Evolutionary conservation across 2,888 invertebrate species (phyloP).

Genomic region (Cyclophora punctaria): DNA sequence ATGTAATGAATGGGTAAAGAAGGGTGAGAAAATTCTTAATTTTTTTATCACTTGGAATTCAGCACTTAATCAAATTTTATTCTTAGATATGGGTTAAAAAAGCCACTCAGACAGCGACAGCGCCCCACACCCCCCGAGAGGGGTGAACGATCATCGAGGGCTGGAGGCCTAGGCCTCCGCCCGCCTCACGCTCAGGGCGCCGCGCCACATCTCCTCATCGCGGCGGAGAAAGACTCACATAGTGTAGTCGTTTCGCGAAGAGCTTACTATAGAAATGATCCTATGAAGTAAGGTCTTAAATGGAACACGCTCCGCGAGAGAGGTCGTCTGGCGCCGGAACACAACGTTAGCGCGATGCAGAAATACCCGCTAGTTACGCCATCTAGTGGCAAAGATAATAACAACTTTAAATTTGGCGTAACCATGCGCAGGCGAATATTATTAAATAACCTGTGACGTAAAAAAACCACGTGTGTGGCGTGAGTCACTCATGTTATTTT

Average conservation of each 20-base stretch:
- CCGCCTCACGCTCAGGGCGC: slow-evolving; percentile 25
- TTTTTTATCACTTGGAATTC: too few species aligned
- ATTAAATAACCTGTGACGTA: too few species aligned
- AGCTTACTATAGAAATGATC: slow-evolving; percentile 28
- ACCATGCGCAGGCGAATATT: too few species aligned
- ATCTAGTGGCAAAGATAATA: background rate
- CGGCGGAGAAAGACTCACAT: slow-evolving; percentile 19
- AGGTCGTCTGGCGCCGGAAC: background rate
- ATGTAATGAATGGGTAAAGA: too few species aligned
- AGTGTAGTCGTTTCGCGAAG: slow-evolving; percentile 19
- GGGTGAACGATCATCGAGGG: slow-evolving; percentile 28
- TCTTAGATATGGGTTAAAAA: background rate
- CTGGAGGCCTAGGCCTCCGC: slow-evolving; percentile 14
- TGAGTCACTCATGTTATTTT: too few species aligned
- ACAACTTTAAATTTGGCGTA: too few species aligned
- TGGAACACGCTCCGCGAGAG: background rate
- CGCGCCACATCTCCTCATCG: slow-evolving; percentile 29
- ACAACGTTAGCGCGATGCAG: background rate
- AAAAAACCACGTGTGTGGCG: too few species aligned
- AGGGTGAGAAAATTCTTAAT: too few species aligned
- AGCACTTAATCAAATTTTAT: too few species aligned
- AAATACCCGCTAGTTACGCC: background rate
- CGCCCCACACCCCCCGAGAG: slow-evolving; percentile 14
- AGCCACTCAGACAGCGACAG: slow-evolving; percentile 22
- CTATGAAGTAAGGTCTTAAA: slow-evolving; percentile 26